phyloP scores from a whole-genome alignment of 2,113 vertebrate species.

The Clarias magur region DNA sequence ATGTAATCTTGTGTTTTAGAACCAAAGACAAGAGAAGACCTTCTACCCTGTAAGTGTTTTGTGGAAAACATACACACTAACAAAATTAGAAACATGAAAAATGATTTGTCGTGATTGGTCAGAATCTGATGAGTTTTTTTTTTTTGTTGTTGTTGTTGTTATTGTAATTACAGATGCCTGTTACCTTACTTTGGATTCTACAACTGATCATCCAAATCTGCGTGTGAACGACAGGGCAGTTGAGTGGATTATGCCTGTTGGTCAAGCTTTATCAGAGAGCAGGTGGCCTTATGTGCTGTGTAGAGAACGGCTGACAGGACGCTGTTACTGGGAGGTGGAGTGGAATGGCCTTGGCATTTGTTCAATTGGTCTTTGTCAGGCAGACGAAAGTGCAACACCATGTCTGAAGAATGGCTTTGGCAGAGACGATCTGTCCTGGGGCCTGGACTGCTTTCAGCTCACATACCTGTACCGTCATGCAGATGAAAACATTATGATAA shows the following conservation, averaged over 20 bases:
- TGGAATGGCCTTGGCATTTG: background rate
- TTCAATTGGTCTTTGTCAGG: conserved; percentile 12
- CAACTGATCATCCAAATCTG: background rate
- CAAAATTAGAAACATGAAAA: background rate
- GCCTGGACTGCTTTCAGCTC: conserved; percentile 7
- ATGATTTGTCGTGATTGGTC: background rate
- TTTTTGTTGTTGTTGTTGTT: no score
- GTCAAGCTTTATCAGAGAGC: background rate
- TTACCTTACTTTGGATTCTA: conserved; percentile 19
- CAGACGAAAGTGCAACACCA: no score
- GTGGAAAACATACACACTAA: background rate
- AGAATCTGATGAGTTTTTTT: no score
- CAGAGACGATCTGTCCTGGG: conserved; percentile 6
- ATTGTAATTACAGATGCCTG: conserved; percentile 21
- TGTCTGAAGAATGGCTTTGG: background rate
- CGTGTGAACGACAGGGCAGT: background rate
- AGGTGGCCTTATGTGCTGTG: conserved; percentile 7
- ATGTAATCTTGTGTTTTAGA: background rate
- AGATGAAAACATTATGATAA: background rate
- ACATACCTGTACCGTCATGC: conserved; percentile 13
- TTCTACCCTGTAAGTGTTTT: background rate
- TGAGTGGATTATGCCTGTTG: background rate
- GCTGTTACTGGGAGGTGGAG: conserved; percentile 32
- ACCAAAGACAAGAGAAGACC: conserved; percentile 8
- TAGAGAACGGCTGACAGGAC: conserved; percentile 15